Evolutionary conservation across 2,113 vertebrate species (phyloP), one percentile per base, ranked within the genome.

Genomic region (Dasyurus viverrinus): DNA sequence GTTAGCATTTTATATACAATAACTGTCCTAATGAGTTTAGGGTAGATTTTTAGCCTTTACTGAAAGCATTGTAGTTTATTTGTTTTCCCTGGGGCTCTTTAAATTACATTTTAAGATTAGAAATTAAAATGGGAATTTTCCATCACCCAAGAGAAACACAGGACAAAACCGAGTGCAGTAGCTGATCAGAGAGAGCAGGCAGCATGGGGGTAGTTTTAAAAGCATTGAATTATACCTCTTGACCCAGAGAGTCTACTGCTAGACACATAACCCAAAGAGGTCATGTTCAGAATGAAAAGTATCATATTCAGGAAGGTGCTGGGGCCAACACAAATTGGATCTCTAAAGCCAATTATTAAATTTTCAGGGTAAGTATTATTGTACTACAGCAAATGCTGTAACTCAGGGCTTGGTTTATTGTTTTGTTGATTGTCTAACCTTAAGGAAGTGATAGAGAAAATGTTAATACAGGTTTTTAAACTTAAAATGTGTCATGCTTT

Each of bases 11-110:
- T 97, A 94, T 94, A 93, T 96, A 95, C 0, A 4, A 89, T 96
- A 96, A 97, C 97, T 97, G 97, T 98, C 98, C 96, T 96, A 91
- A 95, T 97, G 97, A 97, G 95, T 27, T 2, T 94, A 95, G 96
- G 1, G 24, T 92, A 76, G 50, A 92, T 94, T 97, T 98, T 96
- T 60, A 98, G 94, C 92, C 60, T 96, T 22, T 0, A 53, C 0
- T 8, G 50, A 76, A 97, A 97, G 89, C 26, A 22, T 84, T 95
- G n/a, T 26, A 95, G 52, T 47, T 94, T 0, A 30, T 89, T 94
- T 53, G 8, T 89, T 90, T 42, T 54, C 94, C 94, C 96, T 92
- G 92, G 93, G 95, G 53, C 60, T 98, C 95, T 92, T 97, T 97
- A 96, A 97, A 50, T 97, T 97, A 93, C 96, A 93, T 94, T 94